These are phyloP conservation scores for Platysternon megacephalum DNA, from an alignment of 2,113 vertebrate genomes.

Conservation along the genomic window DNA sequence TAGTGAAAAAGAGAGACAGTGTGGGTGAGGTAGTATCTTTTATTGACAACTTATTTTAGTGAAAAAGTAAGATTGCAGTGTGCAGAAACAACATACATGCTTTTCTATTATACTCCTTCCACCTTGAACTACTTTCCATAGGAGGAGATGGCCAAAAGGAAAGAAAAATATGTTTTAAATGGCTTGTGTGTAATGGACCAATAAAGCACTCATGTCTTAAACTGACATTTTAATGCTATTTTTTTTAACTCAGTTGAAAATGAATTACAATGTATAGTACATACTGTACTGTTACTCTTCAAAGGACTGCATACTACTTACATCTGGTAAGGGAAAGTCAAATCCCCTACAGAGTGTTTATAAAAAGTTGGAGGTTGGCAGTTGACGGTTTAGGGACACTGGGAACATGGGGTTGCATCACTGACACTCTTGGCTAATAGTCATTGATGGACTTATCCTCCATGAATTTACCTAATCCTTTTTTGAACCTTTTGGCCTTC, in stretches of 20 bases:
- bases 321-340: neutral
- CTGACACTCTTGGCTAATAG: neutral
- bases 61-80: neutral
- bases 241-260: neutral
- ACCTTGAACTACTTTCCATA: neutral
- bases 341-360: no score
- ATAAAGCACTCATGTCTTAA: no score
- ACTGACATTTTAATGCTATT: neutral
- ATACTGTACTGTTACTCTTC: neutral
- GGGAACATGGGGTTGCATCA: neutral
- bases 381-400: neutral
- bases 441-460: neutral
- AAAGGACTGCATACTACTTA: neutral
- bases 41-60: no score
- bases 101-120: neutral
- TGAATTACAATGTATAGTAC: neutral
- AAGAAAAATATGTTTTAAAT: neutral
- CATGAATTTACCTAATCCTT: neutral
- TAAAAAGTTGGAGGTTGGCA: no score
- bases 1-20: neutral
- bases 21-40: no score
- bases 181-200: neutral
- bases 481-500: neutral
- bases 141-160: neutral
- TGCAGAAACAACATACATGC: neutral